Conservation (phyloP, 2,888 invertebrate species). For the Palloptera scutellata region DNA sequence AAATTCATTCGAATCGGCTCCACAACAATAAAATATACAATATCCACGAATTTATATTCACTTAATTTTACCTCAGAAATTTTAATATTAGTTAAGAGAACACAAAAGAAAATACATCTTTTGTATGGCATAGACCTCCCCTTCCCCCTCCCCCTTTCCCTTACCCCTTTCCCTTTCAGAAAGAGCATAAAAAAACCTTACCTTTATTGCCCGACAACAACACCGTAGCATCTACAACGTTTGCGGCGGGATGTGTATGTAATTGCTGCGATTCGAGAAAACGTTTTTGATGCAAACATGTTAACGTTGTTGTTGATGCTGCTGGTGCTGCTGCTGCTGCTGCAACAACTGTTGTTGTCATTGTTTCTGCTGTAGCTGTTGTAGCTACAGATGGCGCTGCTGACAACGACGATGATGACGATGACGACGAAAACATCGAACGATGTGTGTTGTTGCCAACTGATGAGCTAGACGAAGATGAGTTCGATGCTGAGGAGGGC, state of each 20-base stretch:
- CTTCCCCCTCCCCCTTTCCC: too few species aligned
- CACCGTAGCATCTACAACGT: conserved; percentile 35
- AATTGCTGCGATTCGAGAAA: conserved; percentile 55
- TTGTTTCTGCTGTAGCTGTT: conserved; percentile 17
- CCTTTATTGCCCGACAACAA: conserved; percentile 40
- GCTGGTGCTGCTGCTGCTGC: conserved; percentile 23
- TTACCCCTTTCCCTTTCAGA: too few species aligned
- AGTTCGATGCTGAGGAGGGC: conserved; percentile 9
- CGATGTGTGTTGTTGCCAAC: conserved; percentile 16
- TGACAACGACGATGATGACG: conserved; percentile 23
- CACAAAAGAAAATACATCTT: too few species aligned
- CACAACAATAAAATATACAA: too few species aligned
- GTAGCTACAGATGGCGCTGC: conserved; percentile 25
- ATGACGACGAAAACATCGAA: conserved; percentile 12
- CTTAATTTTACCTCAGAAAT: too few species aligned
- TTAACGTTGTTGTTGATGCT: conserved; percentile 44
- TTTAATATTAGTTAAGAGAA: too few species aligned
- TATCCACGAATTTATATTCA: too few species aligned
- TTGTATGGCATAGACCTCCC: too few species aligned
- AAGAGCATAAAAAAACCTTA: conserved; percentile 29
- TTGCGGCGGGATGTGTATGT: conserved; percentile 42
- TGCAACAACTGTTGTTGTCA: conserved; percentile 24
- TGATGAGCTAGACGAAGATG: too few species aligned
- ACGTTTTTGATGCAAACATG: conserved; percentile 61
- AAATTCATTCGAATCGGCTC: too few species aligned